phyloP scores from a whole-genome alignment of 2,797 vertebrate species.

The Bufotes viridis region DNA sequence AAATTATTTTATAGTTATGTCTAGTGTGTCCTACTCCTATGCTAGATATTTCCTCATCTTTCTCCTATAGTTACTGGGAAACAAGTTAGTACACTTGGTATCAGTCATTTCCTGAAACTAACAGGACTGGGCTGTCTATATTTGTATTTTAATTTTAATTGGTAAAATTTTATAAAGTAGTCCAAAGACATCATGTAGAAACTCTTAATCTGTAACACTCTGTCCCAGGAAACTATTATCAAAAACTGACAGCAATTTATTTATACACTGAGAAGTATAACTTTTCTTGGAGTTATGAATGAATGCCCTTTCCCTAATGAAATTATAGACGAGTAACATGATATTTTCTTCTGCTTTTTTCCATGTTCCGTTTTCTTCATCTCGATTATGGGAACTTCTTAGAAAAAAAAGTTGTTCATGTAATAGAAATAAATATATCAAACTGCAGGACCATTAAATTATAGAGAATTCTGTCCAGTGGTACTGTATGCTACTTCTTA shows the following conservation, averaged over 20 bases:
- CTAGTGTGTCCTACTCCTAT: too few relatives aligned
- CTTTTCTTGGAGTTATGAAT: neutral
- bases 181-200: neutral
- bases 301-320: slow-evolving; percentile 1
- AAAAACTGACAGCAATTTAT: neutral
- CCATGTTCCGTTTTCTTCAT: neutral
- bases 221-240: neutral
- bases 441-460: neutral
- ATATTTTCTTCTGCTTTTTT: neutral
- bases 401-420: neutral
- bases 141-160: neutral
- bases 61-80: too few relatives aligned
- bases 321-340: neutral
- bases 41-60: too few relatives aligned
- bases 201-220: neutral
- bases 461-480: neutral
- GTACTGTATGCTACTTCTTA: neutral
- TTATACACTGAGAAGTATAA: neutral
- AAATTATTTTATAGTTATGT: too few relatives aligned
- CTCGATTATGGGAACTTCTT: neutral
- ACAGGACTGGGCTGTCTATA: too few relatives aligned
- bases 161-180: neutral
- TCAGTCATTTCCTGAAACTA: too few relatives aligned
- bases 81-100: too few relatives aligned
- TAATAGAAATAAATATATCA: neutral